A percentile compares a stretch with the other conserved stretches of the same genome.
These are phyloP conservation scores for Lethenteron camtschaticum DNA, from an alignment of 2,113 vertebrate species.

Conservation along the genomic window DNA sequence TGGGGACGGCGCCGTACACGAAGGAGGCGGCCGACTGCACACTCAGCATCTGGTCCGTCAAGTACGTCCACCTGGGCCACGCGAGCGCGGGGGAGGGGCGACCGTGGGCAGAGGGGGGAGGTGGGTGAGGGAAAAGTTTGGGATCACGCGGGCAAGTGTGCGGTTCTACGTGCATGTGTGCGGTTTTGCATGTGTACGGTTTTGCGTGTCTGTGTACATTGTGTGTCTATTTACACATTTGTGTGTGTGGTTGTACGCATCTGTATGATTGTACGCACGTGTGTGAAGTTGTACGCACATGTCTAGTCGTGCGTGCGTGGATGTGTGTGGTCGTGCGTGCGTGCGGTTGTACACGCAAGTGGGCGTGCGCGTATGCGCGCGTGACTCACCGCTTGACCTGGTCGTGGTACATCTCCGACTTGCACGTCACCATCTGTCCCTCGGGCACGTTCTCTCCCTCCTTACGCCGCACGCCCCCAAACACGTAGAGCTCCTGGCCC, in stretches of 20 bases:
- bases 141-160: neutral
- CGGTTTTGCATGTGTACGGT: too few relatives aligned
- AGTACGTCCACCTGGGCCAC: slow-evolving; percentile 61
- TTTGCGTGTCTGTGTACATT: too few relatives aligned
- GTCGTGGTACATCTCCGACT: slow-evolving; percentile 93
- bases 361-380: too few relatives aligned
- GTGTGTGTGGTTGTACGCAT: too few relatives aligned
- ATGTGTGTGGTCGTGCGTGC: too few relatives aligned
- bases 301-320: too few relatives aligned
- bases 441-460: slow-evolving; percentile 47
- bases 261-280: too few relatives aligned
- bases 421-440: slow-evolving; percentile 77
- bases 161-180: too few relatives aligned
- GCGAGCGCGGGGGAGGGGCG: neutral
- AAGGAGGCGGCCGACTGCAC: slow-evolving; percentile 82
- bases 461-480: slow-evolving; percentile 69
- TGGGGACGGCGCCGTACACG: slow-evolving; percentile 76
- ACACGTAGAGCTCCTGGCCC: slow-evolving; percentile 78
- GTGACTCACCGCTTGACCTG: slow-evolving; percentile 62
- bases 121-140: neutral
- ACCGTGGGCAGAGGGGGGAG: neutral
- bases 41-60: slow-evolving; percentile 77
- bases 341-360: too few relatives aligned
- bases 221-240: too few relatives aligned
- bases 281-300: too few relatives aligned